Evolutionary conservation across 2,888 invertebrate species (phyloP).

Genomic region (Andrena fulva): DNA sequence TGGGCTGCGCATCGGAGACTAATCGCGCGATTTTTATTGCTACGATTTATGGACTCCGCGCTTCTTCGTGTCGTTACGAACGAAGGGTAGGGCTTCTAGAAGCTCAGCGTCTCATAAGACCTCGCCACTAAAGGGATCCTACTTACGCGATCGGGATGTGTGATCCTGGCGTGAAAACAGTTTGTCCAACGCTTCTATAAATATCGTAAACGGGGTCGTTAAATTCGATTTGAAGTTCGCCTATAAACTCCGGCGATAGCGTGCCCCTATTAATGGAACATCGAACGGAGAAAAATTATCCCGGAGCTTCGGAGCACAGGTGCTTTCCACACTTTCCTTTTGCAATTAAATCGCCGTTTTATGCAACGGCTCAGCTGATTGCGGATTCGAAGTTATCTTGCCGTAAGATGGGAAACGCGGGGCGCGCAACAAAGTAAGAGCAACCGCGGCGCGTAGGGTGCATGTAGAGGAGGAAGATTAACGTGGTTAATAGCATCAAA

Average conservation of each 20-base stretch:
- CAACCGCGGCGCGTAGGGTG: constrained; percentile 35
- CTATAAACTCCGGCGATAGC: no score
- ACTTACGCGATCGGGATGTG: no score
- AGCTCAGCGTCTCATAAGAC: background rate
- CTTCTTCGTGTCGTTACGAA: background rate
- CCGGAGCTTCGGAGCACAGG: background rate
- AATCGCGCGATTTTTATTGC: constrained; percentile 17
- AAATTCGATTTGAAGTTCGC: no score
- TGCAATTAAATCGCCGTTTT: constrained; percentile 23
- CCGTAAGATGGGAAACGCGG: constrained; percentile 7
- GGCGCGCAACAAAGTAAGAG: constrained; percentile 47
- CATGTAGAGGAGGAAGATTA: constrained; percentile 50
- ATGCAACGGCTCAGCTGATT: constrained; percentile 17
- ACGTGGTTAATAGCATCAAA: constrained; percentile 47
- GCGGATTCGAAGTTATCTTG: constrained; percentile 62
- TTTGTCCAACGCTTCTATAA: no score
- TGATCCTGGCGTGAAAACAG: no score
- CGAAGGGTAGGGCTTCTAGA: no score
- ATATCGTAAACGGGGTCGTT: no score
- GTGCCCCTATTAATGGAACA: background rate
- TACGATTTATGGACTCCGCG: background rate
- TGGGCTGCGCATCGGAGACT: background rate
- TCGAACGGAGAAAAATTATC: background rate
- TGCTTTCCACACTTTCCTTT: constrained; percentile 4
- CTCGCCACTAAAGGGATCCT: background rate